Base-by-base conservation (phyloP, 1,140 invertebrate species). In the Trichonephila clavipes region DNA sequence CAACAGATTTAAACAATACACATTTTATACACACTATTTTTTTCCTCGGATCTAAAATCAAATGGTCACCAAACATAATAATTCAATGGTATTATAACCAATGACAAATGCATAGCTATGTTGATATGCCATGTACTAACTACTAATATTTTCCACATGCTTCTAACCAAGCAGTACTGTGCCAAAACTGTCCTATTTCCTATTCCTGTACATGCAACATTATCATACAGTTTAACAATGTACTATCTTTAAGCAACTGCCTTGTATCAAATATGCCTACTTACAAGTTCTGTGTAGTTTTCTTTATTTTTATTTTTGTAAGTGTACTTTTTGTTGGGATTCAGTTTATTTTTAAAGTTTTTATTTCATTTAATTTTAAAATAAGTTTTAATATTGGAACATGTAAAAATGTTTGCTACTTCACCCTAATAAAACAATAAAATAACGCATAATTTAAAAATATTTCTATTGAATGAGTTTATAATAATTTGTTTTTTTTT, bases 101-200 rank as follows among this genome's bases (percentile, higher is more conserved):
- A 19, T 83, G 40, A 83, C 51, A 58, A 12, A 83, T 59, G 24
- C 69, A 51, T 19, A 58, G 82, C 40, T 59, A 10, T 58, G 51
- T 83, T 58, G 40, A 83, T 59, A 59, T 83, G 82, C 82, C 82
- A 83, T n/a, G 19, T 44, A 83, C 82, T 83, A 83, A 24, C 82
- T 83, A 59, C 77, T 14, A 7, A 34, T 19, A 58, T 77, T 83
- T 58, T 40, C 19, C 24, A 83, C 40, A 24, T 83, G 51, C 51
- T 24, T 24, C 51, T 83, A 58, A 83, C 19, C 82, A 83, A 83
- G 82, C 82, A 83, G 21, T 83, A 40, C 82, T n/a, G 40, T 83
- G 40, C 82, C n/a, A 83, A 58, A 8, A n/a, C 82, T 77, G 69
- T 28, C 6, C 69, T 77, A 77, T 34, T 34, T 16, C 0, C 69